Conservation (phyloP, 2,113 vertebrate species). For the Stigmatopora nigra region DNA sequence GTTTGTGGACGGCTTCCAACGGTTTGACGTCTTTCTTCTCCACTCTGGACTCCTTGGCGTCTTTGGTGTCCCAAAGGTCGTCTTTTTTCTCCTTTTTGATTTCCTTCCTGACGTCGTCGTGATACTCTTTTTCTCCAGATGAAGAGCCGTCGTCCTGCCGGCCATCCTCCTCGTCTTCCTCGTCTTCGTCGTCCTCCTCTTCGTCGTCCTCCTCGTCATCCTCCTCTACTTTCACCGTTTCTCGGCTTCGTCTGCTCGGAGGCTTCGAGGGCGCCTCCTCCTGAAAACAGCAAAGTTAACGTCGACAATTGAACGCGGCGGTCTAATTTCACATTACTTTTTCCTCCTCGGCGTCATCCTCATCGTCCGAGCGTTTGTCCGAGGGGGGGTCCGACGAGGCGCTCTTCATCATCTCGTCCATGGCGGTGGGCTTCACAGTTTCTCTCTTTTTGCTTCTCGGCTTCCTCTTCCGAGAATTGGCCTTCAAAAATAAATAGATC, state of each 20-base stretch:
- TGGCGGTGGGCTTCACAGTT: conserved; percentile 75
- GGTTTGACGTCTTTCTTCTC: conserved; percentile 80
- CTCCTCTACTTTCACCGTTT: conserved; percentile 43
- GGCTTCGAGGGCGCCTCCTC: conserved; percentile 73
- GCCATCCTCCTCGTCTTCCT: conserved; percentile 49
- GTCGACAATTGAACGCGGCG: not conserved
- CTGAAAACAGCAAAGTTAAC: conserved; percentile 55
- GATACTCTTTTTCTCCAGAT: conserved; percentile 77
- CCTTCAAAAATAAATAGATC: conserved; percentile 63
- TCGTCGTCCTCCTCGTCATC: conserved; percentile 69
- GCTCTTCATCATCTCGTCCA: conserved; percentile 84
- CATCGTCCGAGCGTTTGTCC: conserved; percentile 87
- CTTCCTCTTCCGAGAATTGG: conserved; percentile 86
- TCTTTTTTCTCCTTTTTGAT: conserved; percentile 82
- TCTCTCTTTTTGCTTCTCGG: conserved; percentile 86
- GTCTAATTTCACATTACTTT: conserved; percentile 40
- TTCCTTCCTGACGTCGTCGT: conserved; percentile 77
- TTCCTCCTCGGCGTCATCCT: conserved; percentile 71
- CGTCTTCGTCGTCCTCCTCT: conserved; percentile 52
- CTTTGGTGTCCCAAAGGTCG: conserved; percentile 79
- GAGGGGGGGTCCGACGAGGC: conserved; percentile 83
- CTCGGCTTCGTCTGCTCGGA: conserved; percentile 72
- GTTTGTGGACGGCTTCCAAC: conserved; percentile 76
- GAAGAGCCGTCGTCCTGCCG: conserved; percentile 68
- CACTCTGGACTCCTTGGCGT: conserved; percentile 76